These are phyloP conservation scores for Epicampocera succincta DNA, from an alignment of 2,888 invertebrate species.

Conservation along the genomic window DNA sequence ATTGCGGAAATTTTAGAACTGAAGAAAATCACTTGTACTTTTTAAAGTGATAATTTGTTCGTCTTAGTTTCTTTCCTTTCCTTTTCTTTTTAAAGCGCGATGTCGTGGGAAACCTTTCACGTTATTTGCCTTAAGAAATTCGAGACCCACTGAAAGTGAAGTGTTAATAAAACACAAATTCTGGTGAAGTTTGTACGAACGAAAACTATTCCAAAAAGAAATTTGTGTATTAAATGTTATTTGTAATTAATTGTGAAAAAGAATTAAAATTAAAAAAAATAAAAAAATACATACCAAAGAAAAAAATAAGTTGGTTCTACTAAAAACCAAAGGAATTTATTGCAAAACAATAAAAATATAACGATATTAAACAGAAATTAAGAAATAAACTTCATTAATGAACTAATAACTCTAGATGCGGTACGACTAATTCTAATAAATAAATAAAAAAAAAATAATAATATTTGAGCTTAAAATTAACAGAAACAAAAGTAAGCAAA, in stretches of 20 bases:
- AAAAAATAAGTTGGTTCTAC: conserved; percentile 37
- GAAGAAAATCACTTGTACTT: conserved; percentile 27
- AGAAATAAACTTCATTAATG: conserved; percentile 38
- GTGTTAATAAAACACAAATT: conserved; percentile 63
- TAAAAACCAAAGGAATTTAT: too few relatives aligned
- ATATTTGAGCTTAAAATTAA: not conserved
- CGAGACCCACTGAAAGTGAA: conserved; percentile 45
- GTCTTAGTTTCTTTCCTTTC: not conserved
- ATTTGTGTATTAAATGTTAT: too few relatives aligned
- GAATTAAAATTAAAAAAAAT: not conserved
- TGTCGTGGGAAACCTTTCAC: conserved; percentile 55
- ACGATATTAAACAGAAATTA: not conserved
- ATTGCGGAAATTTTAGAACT: conserved; percentile 47
- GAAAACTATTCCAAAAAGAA: not conserved
- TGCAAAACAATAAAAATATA: not conserved
- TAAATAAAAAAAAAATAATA: not conserved
- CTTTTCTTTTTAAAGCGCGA: conserved; percentile 13
- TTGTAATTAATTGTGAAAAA: too few relatives aligned
- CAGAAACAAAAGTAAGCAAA: too few relatives aligned
- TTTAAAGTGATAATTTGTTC: conserved; percentile 20
- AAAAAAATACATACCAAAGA: not conserved
- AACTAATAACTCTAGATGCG: conserved; percentile 25
- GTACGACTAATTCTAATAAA: not conserved
- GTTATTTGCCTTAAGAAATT: conserved; percentile 10
- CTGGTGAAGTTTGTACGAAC: conserved; percentile 28